A percentile compares a stretch with the other conserved stretches of the same genome.
Evolutionary conservation across 1,140 invertebrate species (phyloP).

Genomic region (Drosophila navojoa): DNA sequence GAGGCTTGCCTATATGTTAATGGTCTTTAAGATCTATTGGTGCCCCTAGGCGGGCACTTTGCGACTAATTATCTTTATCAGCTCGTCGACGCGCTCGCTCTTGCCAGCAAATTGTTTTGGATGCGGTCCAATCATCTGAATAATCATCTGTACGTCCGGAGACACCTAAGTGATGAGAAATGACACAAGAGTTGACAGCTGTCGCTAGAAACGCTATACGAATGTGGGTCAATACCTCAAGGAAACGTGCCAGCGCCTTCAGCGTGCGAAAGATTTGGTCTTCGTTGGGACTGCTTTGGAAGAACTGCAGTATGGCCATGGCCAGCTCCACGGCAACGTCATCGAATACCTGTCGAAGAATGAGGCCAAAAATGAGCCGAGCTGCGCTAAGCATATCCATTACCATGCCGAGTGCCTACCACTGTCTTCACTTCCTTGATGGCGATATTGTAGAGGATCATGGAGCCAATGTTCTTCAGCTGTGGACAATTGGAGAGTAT

Average conservation of each 20-base stretch:
- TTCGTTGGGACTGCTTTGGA: slow-evolving; percentile 91
- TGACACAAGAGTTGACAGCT: slow-evolving; percentile 57
- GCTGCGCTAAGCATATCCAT: no score
- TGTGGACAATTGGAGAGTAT: slow-evolving; percentile 89
- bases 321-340: slow-evolving; percentile 96
- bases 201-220: slow-evolving; percentile 24
- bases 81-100: slow-evolving; percentile 91
- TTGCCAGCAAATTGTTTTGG: slow-evolving; percentile 92
- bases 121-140: slow-evolving; percentile 96
- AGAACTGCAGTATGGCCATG: slow-evolving; percentile 96
- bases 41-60: slow-evolving; percentile 85
- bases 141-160: slow-evolving; percentile 93
- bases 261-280: slow-evolving; percentile 91
- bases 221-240: slow-evolving; percentile 86
- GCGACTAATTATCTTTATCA: slow-evolving; percentile 90
- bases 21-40: slow-evolving; percentile 21
- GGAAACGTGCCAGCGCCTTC: slow-evolving; percentile 92
- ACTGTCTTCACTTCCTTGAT: slow-evolving; percentile 98
- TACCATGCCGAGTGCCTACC: slow-evolving; percentile 87
- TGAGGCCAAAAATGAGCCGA: not conserved
- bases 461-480: slow-evolving; percentile 91
- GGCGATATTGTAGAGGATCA: slow-evolving; percentile 95
- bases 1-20: slow-evolving; percentile 44
- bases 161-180: slow-evolving; percentile 69
- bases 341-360: slow-evolving; percentile 91